phyloP scores from a whole-genome alignment of 2,797 vertebrate species.

The Halcyon chelicuti region DNA sequence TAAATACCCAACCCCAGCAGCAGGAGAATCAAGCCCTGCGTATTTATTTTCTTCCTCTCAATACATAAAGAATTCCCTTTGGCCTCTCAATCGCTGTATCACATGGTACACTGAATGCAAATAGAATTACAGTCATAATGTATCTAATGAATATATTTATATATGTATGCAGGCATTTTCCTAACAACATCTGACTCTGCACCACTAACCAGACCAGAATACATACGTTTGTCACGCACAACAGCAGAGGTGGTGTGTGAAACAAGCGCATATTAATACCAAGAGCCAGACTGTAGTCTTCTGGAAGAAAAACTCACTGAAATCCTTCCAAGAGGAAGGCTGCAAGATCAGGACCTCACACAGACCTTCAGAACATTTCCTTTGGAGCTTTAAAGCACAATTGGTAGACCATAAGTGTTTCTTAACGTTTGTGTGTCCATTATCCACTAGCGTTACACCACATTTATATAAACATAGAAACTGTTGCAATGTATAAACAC shows the following conservation, averaged over 20 bases:
- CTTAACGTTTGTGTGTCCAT: not conserved
- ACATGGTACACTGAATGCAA: constrained; percentile 29
- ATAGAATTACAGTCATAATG: constrained; percentile 46
- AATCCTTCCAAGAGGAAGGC: not conserved
- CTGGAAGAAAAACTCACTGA: not conserved
- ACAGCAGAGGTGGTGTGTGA: not conserved
- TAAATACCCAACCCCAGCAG: constrained; percentile 35
- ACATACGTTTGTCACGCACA: fast-evolving
- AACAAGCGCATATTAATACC: not conserved
- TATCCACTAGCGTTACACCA: not conserved
- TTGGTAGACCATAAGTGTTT: not conserved
- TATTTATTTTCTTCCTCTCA: constrained; percentile 46
- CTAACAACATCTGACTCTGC: not conserved
- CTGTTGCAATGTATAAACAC: not conserved
- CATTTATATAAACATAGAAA: not conserved
- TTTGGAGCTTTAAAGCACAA: not conserved
- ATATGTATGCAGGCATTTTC: not conserved
- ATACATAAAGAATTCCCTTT: constrained; percentile 47
- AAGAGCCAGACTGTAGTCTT: not conserved
- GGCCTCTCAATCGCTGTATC: constrained; percentile 26
- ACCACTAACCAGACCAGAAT: not conserved
- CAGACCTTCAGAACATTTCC: not conserved
- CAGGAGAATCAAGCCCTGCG: constrained; percentile 23
- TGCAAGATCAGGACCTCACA: not conserved
- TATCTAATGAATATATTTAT: constrained; percentile 14